Conservation (phyloP, 1,140 invertebrate species). For the Papilio xuthus region DNA sequence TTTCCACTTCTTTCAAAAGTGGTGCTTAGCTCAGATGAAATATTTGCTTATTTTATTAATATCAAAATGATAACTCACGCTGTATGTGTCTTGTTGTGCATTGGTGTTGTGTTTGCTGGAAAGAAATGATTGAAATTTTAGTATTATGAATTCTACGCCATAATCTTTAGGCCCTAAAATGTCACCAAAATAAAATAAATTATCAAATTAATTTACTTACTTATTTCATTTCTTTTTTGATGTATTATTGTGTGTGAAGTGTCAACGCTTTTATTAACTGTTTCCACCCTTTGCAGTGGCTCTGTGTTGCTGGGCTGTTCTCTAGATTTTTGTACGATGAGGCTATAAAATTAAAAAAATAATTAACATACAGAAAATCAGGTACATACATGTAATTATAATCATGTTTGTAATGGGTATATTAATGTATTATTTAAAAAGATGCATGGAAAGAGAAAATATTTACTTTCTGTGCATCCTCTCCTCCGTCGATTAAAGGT, state of each 20-base stretch:
- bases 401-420: neutral
- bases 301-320: conserved; percentile 7
- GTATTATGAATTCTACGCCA: neutral
- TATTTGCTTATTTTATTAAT: neutral
- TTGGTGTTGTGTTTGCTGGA: conserved; percentile 14
- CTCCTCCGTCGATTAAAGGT: no score
- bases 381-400: neutral
- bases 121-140: neutral
- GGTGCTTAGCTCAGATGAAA: no score
- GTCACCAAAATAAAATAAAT: neutral
- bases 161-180: no score
- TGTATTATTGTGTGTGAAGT: neutral
- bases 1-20: no score
- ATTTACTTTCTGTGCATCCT: no score
- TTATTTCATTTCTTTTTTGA: conserved; percentile 13
- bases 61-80: neutral
- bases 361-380: neutral
- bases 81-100: conserved; percentile 6
- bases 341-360: neutral
- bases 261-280: conserved; percentile 6
- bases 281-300: neutral
- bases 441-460: no score
- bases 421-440: no score
- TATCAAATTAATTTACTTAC: conserved; percentile 4
- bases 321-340: conserved; percentile 11